These are phyloP conservation scores for Petrocephalus microphthalmus DNA, from an alignment of 2,113 vertebrate species.

Conservation along the genomic window DNA sequence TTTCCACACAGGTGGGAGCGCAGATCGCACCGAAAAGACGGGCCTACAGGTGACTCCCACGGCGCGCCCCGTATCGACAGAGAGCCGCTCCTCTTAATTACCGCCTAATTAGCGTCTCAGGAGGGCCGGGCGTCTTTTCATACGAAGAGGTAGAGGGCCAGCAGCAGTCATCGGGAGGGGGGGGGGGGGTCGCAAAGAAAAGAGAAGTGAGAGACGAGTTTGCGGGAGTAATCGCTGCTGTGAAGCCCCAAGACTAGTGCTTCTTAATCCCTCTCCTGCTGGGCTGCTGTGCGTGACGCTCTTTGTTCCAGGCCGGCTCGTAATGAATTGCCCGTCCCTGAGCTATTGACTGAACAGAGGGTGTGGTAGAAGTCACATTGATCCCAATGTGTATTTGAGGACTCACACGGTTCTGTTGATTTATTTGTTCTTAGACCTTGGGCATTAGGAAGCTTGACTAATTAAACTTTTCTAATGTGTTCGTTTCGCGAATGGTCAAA, in stretches of 20 bases:
- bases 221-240: not conserved
- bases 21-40: not conserved
- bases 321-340: not conserved
- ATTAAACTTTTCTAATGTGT: not conserved
- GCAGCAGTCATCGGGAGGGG: not conserved
- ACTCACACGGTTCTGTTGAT: not conserved
- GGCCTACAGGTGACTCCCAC: conserved; percentile 4
- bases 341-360: not conserved
- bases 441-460: not conserved
- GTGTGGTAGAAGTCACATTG: not conserved
- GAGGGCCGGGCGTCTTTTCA: conserved; percentile 3
- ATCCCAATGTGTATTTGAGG: not conserved
- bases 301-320: not conserved
- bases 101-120: conserved; percentile 18
- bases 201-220: not conserved
- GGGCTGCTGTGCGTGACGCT: not conserved
- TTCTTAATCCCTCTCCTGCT: not conserved
- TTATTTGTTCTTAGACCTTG: not conserved
- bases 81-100: conserved; percentile 28
- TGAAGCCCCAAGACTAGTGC: not conserved
- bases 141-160: conserved; percentile 7
- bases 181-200: not conserved
- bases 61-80: not conserved
- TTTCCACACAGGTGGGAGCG: not conserved
- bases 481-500: not conserved